Evolutionary conservation across 2,888 invertebrate genomes (phyloP).

Genomic region (Meandrusa payeni): DNA sequence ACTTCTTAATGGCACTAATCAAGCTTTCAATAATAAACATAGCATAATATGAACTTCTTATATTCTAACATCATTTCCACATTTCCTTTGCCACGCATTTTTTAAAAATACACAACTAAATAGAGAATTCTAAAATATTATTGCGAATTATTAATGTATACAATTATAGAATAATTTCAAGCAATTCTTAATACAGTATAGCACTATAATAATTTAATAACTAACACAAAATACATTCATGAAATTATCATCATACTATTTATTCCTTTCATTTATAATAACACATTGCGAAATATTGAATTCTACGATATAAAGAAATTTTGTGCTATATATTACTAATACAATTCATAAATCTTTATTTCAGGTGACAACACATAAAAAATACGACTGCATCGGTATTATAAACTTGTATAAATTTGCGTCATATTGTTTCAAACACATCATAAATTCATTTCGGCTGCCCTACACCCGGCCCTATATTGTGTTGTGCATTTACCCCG

Average conservation of each 20-base stretch:
- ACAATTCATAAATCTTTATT: constrained; percentile 1
- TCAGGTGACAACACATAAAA: neutral
- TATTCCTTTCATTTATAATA: too few relatives aligned
- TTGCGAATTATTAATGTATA: constrained; percentile 1
- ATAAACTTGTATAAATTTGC: too few relatives aligned
- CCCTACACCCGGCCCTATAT: too few relatives aligned
- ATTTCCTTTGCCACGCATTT: neutral
- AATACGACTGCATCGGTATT: too few relatives aligned
- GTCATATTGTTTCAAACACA: too few relatives aligned
- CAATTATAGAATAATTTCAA: neutral
- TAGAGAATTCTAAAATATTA: constrained; percentile 9
- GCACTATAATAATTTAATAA: neutral
- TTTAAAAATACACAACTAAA: constrained; percentile 10
- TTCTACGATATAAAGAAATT: too few relatives aligned
- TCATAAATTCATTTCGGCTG: too few relatives aligned
- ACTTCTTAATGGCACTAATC: constrained; percentile 25
- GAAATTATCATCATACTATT: too few relatives aligned
- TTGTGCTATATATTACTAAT: constrained; percentile 18
- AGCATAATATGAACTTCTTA: neutral
- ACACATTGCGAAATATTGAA: too few relatives aligned
- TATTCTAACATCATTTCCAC: neutral
- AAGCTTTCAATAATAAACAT: constrained; percentile 16
- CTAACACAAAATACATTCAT: constrained; percentile 3
- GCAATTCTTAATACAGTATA: neutral
- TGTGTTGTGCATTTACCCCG: too few relatives aligned